Evolutionary conservation across 2,113 vertebrate species (phyloP).

Genomic region (Megaceryle maxima): DNA sequence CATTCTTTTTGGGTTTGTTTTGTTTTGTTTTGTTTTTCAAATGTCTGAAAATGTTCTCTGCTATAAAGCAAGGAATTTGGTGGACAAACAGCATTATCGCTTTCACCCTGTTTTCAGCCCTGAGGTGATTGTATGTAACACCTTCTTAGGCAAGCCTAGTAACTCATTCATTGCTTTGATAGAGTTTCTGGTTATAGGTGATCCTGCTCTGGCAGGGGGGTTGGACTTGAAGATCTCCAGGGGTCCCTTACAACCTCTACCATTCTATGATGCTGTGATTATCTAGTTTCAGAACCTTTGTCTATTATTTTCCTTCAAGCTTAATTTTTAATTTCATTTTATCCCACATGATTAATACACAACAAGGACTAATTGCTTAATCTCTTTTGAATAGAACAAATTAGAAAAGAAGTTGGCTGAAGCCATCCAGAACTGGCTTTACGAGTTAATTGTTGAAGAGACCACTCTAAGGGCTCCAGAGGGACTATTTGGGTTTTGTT

Average conservation of each 20-base stretch:
- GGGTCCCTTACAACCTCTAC: no score
- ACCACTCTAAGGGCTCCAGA: background rate
- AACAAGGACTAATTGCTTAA: background rate
- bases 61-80: background rate
- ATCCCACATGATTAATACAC: background rate
- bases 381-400: background rate
- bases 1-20: background rate
- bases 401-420: background rate
- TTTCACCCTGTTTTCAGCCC: background rate
- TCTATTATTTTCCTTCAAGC: background rate
- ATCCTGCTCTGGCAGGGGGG: no score
- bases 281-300: background rate
- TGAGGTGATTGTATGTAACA: background rate
- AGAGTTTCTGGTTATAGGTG: background rate
- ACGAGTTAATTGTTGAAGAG: background rate
- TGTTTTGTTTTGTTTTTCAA: background rate
- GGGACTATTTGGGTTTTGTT: background rate
- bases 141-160: background rate
- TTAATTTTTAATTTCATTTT: constrained; percentile 12
- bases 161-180: background rate
- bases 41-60: background rate
- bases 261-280: no score
- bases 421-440: background rate
- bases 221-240: no score
- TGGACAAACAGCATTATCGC: background rate